phyloP scores from a whole-genome alignment of 2,888 invertebrate genomes.

The Nipponacmea schrenckii region DNA sequence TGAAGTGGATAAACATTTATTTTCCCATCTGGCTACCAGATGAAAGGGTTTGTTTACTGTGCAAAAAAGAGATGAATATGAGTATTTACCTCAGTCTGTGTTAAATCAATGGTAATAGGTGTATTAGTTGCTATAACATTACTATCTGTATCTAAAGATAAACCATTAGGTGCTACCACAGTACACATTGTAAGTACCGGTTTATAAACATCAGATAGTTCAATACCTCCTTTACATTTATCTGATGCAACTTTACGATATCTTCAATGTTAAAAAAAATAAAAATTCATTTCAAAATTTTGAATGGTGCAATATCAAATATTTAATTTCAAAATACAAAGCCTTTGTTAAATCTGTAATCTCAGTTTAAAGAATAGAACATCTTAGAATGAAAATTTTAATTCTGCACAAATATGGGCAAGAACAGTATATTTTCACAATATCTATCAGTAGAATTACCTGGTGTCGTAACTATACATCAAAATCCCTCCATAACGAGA shows the following conservation, averaged over 20 bases:
- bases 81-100: conserved; percentile 48
- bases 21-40: no score
- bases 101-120: conserved; percentile 41
- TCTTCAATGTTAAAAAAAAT: conserved; percentile 32
- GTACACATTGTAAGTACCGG: conserved; percentile 44
- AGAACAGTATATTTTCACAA: no score
- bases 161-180: conserved; percentile 44
- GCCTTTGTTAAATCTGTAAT: no score
- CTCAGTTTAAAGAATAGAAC: no score
- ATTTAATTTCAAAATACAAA: background rate
- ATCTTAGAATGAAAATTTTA: no score
- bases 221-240: conserved; percentile 45
- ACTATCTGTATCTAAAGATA: conserved; percentile 38
- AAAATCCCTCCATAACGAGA: no score
- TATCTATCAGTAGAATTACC: no score
- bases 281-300: background rate
- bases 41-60: no score
- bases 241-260: conserved; percentile 58
- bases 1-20: no score
- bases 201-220: conserved; percentile 31
- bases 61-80: no score
- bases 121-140: conserved; percentile 36
- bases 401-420: no score
- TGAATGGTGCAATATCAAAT: background rate
- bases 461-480: no score